Percentiles rank a stretch among this genome's conserved stretches.
Conservation (phyloP, 2,888 invertebrate genomes). For the Sinodicranocentrus sp. region DNA sequence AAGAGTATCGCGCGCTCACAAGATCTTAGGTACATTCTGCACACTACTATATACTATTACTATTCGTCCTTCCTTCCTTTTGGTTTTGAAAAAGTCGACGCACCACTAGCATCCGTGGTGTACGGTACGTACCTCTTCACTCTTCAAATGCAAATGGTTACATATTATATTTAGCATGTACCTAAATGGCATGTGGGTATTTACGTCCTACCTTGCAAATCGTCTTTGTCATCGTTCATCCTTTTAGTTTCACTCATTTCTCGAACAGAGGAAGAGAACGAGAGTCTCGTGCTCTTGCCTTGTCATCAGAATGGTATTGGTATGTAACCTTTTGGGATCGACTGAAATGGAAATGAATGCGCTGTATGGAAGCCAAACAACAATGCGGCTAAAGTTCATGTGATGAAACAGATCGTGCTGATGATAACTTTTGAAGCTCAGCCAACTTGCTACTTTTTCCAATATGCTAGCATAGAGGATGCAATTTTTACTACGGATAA, state of each 20-base stretch:
- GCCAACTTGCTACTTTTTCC: conserved; percentile 26
- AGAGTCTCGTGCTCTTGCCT: conserved; percentile 5
- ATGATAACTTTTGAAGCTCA: conserved; percentile 25
- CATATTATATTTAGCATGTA: conserved; percentile 30
- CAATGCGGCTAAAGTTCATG: conserved; percentile 40
- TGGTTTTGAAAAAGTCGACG: conserved; percentile 46
- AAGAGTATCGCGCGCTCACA: neutral
- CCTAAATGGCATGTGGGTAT: conserved; percentile 46
- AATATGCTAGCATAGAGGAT: neutral
- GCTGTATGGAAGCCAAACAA: conserved; percentile 19
- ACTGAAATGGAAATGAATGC: conserved; percentile 65
- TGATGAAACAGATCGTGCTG: conserved; percentile 17
- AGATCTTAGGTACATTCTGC: neutral
- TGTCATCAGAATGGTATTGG: conserved; percentile 51
- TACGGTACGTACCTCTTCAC: neutral
- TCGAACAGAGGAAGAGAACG: too few relatives aligned
- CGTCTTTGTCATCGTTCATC: neutral
- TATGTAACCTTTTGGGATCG: conserved; percentile 43
- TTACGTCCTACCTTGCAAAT: conserved; percentile 27
- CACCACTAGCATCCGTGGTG: too few relatives aligned
- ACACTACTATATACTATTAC: conserved; percentile 2
- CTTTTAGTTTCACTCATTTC: too few relatives aligned
- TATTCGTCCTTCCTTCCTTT: conserved; percentile 44
- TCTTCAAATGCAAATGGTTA: neutral
- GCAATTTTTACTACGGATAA: too few relatives aligned